A percentile compares a stretch with the other conserved stretches of the same genome.
Evolutionary conservation across 2,797 vertebrate species (phyloP).

Genomic region (Antrozous pallidus): DNA sequence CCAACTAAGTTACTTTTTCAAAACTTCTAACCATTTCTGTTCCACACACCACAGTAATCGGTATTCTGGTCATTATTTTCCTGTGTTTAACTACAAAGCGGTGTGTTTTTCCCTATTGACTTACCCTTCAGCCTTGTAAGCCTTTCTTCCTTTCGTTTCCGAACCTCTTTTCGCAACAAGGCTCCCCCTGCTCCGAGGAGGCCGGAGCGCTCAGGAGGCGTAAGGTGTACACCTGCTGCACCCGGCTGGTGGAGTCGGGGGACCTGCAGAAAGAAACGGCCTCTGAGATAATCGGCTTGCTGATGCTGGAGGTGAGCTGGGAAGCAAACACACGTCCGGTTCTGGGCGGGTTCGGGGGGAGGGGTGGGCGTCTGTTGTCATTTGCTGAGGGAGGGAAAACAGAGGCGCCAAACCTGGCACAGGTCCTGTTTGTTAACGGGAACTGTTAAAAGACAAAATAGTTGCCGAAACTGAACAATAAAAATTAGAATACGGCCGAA

Average conservation of each 20-base stretch:
- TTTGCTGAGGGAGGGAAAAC: background rate
- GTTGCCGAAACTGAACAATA: no score
- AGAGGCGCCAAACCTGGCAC: background rate
- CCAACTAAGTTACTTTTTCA: background rate
- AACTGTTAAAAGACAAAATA: background rate
- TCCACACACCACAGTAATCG: background rate
- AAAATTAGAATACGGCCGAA: no score
- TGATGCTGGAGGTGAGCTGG: constrained; percentile 95
- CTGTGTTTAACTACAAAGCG: background rate
- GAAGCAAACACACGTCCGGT: background rate
- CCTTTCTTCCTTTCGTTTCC: constrained; percentile 18
- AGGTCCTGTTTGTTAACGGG: background rate
- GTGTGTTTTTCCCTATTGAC: background rate
- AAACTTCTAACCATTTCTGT: background rate
- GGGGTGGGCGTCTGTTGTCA: background rate
- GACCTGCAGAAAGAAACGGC: constrained; percentile 91
- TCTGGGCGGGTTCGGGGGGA: background rate
- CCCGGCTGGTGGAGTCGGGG: constrained; percentile 94
- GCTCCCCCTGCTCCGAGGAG: constrained; percentile 87
- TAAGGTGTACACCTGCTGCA: constrained; percentile 89
- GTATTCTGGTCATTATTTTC: background rate
- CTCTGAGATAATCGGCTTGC: constrained; percentile 92
- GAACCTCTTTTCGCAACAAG: constrained; percentile 77
- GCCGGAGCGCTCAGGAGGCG: constrained; percentile 88
- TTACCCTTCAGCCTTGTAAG: background rate